Percentiles rank a stretch among this genome's conserved stretches.
Conservation (phyloP, 2,888 invertebrate genomes). For the Eurois occulta region DNA sequence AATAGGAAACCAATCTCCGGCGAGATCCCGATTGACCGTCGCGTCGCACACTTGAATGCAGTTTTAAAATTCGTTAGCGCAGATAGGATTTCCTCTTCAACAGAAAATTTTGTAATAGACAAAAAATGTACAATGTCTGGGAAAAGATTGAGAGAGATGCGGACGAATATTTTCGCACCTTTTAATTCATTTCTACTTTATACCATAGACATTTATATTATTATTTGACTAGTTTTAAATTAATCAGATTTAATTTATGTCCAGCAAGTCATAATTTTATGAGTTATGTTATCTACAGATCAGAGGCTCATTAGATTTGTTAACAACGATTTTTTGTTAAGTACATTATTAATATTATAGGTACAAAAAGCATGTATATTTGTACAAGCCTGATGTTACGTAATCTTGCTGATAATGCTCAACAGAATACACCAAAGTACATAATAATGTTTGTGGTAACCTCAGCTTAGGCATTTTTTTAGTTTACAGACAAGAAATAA, state of each 20-base stretch:
- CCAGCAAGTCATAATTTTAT: neutral
- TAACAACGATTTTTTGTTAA: neutral
- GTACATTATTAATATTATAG: too few species aligned
- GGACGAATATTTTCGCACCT: neutral
- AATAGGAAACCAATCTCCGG: too few species aligned
- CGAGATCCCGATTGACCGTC: too few species aligned
- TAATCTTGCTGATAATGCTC: neutral
- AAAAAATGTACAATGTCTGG: too few species aligned
- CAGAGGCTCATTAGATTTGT: neutral
- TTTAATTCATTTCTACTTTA: neutral
- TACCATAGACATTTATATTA: neutral
- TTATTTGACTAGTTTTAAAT: neutral
- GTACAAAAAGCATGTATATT: neutral
- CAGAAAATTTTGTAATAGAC: too few species aligned
- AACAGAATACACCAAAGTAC: conserved; percentile 13
- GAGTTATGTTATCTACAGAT: too few species aligned
- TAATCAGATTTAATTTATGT: neutral
- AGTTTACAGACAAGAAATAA: neutral
- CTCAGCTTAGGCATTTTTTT: conserved; percentile 17
- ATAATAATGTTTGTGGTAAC: conserved; percentile 17
- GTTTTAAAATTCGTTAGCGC: too few species aligned
- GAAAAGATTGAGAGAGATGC: neutral
- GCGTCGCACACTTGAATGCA: too few species aligned
- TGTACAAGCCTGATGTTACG: neutral
- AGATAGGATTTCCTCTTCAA: too few species aligned